Percentiles rank a stretch among this genome's conserved stretches.
Evolutionary conservation across 2,888 invertebrate species (phyloP).

Genomic region (Resseliella maxima): DNA sequence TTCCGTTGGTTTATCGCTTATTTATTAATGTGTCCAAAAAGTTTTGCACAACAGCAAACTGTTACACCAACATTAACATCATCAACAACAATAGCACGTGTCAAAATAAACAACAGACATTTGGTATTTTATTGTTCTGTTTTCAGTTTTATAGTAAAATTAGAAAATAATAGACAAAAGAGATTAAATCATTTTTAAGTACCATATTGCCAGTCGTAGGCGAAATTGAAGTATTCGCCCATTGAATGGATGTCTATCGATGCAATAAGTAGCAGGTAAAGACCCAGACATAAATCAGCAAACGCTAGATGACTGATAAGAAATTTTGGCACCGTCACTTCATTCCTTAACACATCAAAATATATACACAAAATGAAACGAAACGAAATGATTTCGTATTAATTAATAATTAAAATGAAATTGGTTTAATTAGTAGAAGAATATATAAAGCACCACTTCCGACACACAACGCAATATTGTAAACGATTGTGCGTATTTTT

Average conservation of each 20-base stretch:
- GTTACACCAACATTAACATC: background rate
- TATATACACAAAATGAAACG: background rate
- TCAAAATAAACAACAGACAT: background rate
- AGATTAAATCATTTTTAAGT: conserved; percentile 59
- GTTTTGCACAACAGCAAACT: background rate
- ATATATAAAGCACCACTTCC: too few relatives aligned
- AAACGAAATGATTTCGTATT: background rate
- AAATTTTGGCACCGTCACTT: conserved; percentile 75
- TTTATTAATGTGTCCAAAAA: background rate
- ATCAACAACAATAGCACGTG: background rate
- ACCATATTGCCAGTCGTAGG: conserved; percentile 90
- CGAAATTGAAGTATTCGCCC: conserved; percentile 89
- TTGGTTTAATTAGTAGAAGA: background rate
- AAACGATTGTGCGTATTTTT: too few relatives aligned
- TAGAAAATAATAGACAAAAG: background rate
- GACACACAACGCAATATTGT: too few relatives aligned
- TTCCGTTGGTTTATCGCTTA: background rate
- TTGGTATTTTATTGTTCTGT: too few relatives aligned
- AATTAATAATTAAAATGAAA: background rate
- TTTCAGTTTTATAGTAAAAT: background rate
- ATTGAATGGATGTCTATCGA: conserved; percentile 85
- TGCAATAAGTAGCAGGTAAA: conserved; percentile 85
- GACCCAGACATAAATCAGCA: conserved; percentile 88
- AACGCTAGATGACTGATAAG: conserved; percentile 86
- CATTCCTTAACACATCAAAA: conserved; percentile 65